Conservation (phyloP, 2,113 vertebrate genomes). For the Oncorhynchus kisutch region DNA sequence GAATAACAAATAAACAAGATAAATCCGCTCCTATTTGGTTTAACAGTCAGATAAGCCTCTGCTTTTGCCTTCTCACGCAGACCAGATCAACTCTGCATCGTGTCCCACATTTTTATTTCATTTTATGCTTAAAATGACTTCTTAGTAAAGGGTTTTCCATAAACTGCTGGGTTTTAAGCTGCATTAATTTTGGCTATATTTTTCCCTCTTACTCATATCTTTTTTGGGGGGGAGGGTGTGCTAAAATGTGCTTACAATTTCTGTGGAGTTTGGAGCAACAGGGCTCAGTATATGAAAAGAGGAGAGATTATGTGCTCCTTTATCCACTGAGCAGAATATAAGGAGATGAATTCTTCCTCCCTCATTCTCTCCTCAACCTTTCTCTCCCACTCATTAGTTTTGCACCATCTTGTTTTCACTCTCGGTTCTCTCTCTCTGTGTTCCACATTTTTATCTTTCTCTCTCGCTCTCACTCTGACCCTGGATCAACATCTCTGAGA, state of each 20-base stretch:
- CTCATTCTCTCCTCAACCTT: constrained; percentile 9
- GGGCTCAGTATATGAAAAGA: background rate
- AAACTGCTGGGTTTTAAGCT: constrained; percentile 36
- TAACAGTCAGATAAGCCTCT: constrained; percentile 38
- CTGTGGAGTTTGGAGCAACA: background rate
- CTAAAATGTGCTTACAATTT: constrained; percentile 7
- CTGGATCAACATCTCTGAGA: constrained; percentile 29
- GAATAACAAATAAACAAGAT: constrained; percentile 44
- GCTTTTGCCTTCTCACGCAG: constrained; percentile 43
- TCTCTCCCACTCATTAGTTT: constrained; percentile 7
- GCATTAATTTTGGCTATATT: constrained; percentile 40
- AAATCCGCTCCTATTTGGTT: constrained; percentile 47
- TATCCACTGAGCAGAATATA: constrained; percentile 10
- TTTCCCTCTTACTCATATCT: background rate
- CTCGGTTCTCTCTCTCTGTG: too few relatives aligned
- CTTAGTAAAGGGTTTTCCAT: constrained; percentile 39
- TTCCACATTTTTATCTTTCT: too few relatives aligned
- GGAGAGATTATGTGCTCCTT: constrained; percentile 3
- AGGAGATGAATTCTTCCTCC: background rate
- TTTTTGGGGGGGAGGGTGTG: background rate
- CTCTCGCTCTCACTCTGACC: constrained; percentile 30
- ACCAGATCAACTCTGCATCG: constrained; percentile 35
- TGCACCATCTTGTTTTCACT: constrained; percentile 16
- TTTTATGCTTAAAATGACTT: constrained; percentile 37
- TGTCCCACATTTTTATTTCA: constrained; percentile 35